Evolutionary conservation across 2,888 invertebrate genomes (phyloP).

Genomic region (Hofmannophila pseudospretella): DNA sequence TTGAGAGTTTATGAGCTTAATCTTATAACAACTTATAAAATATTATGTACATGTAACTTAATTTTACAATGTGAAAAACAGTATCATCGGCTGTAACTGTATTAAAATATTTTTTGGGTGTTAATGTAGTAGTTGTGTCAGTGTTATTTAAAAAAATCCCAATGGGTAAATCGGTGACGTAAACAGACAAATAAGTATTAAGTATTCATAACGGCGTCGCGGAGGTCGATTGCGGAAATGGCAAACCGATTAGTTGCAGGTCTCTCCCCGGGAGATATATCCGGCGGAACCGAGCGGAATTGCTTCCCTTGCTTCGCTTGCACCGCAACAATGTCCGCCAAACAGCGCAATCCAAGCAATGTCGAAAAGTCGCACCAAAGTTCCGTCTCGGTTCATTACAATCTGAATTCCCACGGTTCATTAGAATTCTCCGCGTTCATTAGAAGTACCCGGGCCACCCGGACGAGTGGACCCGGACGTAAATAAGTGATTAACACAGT

Average conservation of each 20-base stretch:
- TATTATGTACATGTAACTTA: no score
- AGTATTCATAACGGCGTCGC: conserved; percentile 54
- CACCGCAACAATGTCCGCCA: conserved; percentile 53
- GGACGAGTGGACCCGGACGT: conserved; percentile 58
- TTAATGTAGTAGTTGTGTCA: no score
- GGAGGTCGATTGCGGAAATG: conserved; percentile 69
- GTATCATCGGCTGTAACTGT: no score
- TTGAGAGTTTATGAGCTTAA: no score
- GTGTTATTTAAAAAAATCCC: no score
- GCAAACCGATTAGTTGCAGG: conserved; percentile 70
- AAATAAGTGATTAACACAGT: conserved; percentile 77
- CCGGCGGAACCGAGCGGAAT: conserved; percentile 64
- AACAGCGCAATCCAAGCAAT: conserved; percentile 48
- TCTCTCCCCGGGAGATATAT: conserved; percentile 61
- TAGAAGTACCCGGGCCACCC: conserved; percentile 63
- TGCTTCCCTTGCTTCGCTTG: conserved; percentile 55
- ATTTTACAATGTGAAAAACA: no score
- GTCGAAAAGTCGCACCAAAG: conserved; percentile 38
- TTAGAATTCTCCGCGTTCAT: conserved; percentile 71
- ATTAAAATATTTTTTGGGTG: no score
- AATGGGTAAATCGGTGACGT: conserved; percentile 11
- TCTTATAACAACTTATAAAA: no score
- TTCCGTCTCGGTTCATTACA: conserved; percentile 60
- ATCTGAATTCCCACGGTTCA: conserved; percentile 74
- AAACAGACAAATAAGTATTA: conserved; percentile 49